phyloP scores from a whole-genome alignment of 1,140 invertebrate genomes.

The Campoletis sonorensis region DNA sequence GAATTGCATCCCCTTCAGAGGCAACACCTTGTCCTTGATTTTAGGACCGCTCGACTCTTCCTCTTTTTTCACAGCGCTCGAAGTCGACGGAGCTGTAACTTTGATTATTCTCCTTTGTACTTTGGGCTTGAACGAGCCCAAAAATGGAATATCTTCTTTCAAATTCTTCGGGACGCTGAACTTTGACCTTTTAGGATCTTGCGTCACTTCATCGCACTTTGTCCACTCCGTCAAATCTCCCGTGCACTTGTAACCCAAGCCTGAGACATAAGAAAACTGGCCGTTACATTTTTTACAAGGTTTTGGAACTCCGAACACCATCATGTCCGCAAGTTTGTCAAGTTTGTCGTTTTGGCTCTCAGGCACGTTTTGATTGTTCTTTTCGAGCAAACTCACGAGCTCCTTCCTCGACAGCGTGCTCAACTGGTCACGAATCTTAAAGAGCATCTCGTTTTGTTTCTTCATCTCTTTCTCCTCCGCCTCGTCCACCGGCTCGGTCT shows the following conservation, averaged over 20 bases:
- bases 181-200: slow-evolving; percentile 84
- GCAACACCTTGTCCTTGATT: slow-evolving; percentile 78
- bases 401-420: slow-evolving; percentile 75
- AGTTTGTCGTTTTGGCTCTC: slow-evolving; percentile 83
- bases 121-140: slow-evolving; percentile 84
- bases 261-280: slow-evolving; percentile 84
- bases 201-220: slow-evolving; percentile 86
- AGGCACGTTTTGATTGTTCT: slow-evolving; percentile 85
- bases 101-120: slow-evolving; percentile 81
- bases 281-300: slow-evolving; percentile 90
- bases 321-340: slow-evolving; percentile 87
- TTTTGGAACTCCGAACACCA: slow-evolving; percentile 91
- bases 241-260: slow-evolving; percentile 85
- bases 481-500: slow-evolving; percentile 79
- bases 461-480: slow-evolving; percentile 79
- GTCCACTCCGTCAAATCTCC: slow-evolving; percentile 94
- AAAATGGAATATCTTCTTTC: slow-evolving; percentile 78
- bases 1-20: slow-evolving; percentile 89
- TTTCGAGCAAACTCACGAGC: slow-evolving; percentile 81
- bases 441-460: slow-evolving; percentile 89
- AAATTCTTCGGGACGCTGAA: slow-evolving; percentile 86
- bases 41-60: slow-evolving; percentile 78
- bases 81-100: slow-evolving; percentile 75
- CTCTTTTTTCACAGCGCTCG: slow-evolving; percentile 78
- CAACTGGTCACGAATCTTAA: slow-evolving; percentile 80